Evolutionary conservation across 2,797 vertebrate species (phyloP).

Genomic region (Paramormyrops hopkinsi): DNA sequence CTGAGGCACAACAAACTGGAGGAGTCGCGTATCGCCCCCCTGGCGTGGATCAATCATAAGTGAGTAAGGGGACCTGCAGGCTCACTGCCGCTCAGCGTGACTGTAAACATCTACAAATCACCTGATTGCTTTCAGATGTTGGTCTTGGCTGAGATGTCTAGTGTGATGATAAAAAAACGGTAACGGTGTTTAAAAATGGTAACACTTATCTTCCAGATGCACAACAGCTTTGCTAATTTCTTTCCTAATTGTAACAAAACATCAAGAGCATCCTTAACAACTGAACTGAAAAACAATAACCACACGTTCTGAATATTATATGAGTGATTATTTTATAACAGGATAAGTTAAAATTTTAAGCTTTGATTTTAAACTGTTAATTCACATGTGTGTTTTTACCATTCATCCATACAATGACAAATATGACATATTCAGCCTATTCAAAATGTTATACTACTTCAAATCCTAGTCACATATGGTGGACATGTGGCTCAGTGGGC

Average conservation of each 20-base stretch:
- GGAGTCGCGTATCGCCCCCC: constrained; percentile 80
- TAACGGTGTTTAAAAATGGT: background rate
- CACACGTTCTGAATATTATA: background rate
- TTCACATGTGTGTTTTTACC: background rate
- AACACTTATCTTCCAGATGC: background rate
- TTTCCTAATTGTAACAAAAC: background rate
- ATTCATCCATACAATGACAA: background rate
- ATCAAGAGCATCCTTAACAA: background rate
- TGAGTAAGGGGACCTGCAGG: constrained; percentile 48
- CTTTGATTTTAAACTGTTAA: background rate
- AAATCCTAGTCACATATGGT: background rate
- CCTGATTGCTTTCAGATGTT: background rate
- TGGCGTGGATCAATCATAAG: constrained; percentile 93
- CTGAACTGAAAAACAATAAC: background rate
- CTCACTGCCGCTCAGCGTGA: background rate
- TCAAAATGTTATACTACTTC: background rate
- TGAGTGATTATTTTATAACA: background rate
- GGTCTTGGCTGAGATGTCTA: background rate
- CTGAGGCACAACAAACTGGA: constrained; percentile 86
- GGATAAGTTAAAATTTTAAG: background rate
- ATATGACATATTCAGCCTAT: background rate
- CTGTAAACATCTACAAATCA: background rate
- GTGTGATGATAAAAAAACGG: background rate
- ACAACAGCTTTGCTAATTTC: background rate
- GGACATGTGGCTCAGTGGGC: background rate